Evolutionary conservation across 2,797 vertebrate species (phyloP), one percentile per base, ranked within the genome.

Genomic region (Chelon auratus): DNA sequence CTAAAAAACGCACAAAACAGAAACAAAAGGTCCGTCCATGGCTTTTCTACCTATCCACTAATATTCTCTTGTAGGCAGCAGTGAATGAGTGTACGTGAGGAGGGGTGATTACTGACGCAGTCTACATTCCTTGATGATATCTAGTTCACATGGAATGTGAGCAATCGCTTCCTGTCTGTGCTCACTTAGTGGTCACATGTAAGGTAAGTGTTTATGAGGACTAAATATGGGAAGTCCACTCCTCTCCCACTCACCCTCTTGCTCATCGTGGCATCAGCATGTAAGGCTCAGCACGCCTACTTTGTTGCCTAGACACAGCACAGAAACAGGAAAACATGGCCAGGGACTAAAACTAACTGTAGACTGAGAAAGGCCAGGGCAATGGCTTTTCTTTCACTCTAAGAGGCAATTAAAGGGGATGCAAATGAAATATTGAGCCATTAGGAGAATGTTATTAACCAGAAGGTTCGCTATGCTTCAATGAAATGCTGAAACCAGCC

Each of bases 191-290:
- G 70, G 78, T 89, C 77, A 84, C 77, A 82, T 87, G 77, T 72
- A 59, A 86, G 67, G 75, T 85, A 64, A 83, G 78, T 69, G 81
- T 78, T 33, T 63, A 75, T 18, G 43, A 61, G 72, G 79, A 72
- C 88, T 91, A 91, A 91, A 94, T 89, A 91, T 91, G 90, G 90
- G 62, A 82, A 53, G 79, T 76, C 68, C 79, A 59, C 65, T 80
- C 75, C 71, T 71, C 59, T 78, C 54, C 9, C 68, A 60, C 67
- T 52, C 58, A 22, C 68, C 63, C 79, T 62, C 58, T 68, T 68
- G 76, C 77, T 76, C 89, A 81, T 81, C 67, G 77, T 92, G 91
- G 91, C 88, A 90, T 93, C 86, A 89, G 78, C 57, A 66, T 80
- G 68, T 66, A 68, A 82, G 69, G 68, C 59, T 59, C 79, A 66